Conservation (phyloP, 2,888 invertebrate genomes). For the Nomada lathburiana region DNA sequence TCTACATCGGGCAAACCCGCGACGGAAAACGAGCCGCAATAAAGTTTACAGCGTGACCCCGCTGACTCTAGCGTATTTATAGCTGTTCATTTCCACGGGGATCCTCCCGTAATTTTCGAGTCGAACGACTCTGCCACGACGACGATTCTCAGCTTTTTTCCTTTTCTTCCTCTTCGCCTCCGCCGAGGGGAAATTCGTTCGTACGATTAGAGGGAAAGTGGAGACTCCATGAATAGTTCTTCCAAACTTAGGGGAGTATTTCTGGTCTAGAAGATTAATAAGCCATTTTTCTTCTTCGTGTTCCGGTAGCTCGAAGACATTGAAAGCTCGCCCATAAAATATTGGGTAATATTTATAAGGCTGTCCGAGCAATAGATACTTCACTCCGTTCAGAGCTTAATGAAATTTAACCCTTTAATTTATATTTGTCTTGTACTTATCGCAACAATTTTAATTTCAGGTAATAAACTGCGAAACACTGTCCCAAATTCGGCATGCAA, state of each 20-base stretch:
- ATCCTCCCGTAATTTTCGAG: constrained; percentile 51
- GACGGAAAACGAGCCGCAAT: constrained; percentile 53
- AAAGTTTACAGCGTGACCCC: constrained; percentile 48
- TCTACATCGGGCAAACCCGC: constrained; percentile 17
- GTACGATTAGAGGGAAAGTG: not conserved
- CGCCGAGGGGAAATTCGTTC: not conserved
- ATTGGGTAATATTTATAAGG: too few species aligned
- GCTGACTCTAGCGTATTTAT: constrained; percentile 52
- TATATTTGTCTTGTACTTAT: too few species aligned
- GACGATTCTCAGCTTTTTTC: constrained; percentile 2
- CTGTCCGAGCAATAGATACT: too few species aligned
- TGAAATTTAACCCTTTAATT: too few species aligned
- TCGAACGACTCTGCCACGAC: constrained; percentile 26
- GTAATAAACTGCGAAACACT: too few species aligned
- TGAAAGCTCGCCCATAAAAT: too few species aligned
- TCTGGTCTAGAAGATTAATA: not conserved
- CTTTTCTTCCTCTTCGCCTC: not conserved
- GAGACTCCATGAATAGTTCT: too few species aligned
- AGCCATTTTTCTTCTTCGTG: too few species aligned
- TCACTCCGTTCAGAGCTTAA: too few species aligned
- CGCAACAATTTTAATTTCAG: too few species aligned
- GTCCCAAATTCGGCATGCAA: too few species aligned
- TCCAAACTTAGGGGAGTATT: not conserved
- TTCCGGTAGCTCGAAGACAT: too few species aligned
- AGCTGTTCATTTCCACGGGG: constrained; percentile 47